Percentiles rank a stretch among this genome's conserved stretches.
phyloP scores from a whole-genome alignment of 35 echinoderm and acorn worm genomes.

The Lytechinus variegatus region DNA sequence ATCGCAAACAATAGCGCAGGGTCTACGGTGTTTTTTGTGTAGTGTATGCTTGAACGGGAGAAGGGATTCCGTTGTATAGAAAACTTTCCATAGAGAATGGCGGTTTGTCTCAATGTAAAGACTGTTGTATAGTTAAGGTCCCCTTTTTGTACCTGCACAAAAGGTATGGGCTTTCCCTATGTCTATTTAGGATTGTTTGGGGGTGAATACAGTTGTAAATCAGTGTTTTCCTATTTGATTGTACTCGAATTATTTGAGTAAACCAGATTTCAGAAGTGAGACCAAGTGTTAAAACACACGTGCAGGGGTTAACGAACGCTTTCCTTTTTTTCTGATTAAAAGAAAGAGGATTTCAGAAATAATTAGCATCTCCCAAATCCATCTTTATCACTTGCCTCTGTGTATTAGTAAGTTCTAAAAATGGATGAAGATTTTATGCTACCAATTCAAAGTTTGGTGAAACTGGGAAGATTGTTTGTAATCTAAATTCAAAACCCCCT shows the following conservation, averaged over 20 bases:
- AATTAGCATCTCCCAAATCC: background rate
- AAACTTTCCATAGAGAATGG: conserved; percentile 1
- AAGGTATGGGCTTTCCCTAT: conserved; percentile 27
- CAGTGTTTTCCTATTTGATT: conserved; percentile 42
- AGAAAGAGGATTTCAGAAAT: background rate
- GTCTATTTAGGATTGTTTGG: conserved; percentile 42
- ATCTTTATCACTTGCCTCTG: background rate
- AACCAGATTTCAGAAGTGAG: conserved; percentile 16
- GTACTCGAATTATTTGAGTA: conserved; percentile 29
- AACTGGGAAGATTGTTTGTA: too few relatives aligned
- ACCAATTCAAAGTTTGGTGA: too few relatives aligned
- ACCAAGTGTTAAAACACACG: conserved; percentile 31
- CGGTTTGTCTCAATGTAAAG: conserved; percentile 7
- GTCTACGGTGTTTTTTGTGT: conserved; percentile 20
- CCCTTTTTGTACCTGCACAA: conserved; percentile 28
- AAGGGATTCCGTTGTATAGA: background rate
- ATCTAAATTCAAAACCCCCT: too few relatives aligned
- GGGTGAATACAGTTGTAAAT: conserved; percentile 21
- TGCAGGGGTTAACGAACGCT: conserved; percentile 20
- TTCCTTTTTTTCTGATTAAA: background rate
- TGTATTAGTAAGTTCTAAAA: background rate
- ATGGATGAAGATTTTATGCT: too few relatives aligned
- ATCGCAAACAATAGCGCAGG: background rate
- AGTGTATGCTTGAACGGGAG: background rate
- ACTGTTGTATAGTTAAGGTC: background rate